Evolutionary conservation across 1,140 invertebrate species (phyloP), one percentile per base, ranked within the genome.

Genomic region (Macrobrachium nipponense): DNA sequence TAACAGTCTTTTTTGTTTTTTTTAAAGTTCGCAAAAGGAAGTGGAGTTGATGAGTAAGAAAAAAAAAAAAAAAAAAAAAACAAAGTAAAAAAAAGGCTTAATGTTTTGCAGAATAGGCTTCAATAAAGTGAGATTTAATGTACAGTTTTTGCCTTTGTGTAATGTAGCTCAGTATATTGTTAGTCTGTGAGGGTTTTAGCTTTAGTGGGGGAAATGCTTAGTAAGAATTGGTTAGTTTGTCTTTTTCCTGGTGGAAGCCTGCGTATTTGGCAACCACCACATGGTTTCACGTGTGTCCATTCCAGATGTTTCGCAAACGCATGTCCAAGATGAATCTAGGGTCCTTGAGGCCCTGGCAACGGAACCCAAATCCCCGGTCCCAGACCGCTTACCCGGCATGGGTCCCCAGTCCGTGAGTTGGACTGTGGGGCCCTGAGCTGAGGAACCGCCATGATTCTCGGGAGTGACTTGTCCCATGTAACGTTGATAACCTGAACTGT

Each of bases 231-330:
- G 44, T 12, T 78, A 58, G 76, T 78, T 76, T 80, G 70, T 79
- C 84, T 70, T 80, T 27, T 60, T 23, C 76, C 43, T 80, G 27
- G 61, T 27, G n/a, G 27, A 72, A 70, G 77, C 68, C 79, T 72
- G 36, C 80, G 70, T 77, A 70, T 59, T 59, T 78, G 85, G 80
- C 79, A 61, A 76, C 85, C 85, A 82, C 85, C 85, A 79, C 84
- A 85, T 89, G 87, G 78, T 89, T 88, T 89, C 88, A 89, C 88
- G 83, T 89, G 88, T 89, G 87, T 89, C 88, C 87, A 89, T 89
- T 89, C 84, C 88, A 89, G 88, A 89, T 87, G 81, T 87, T 87
- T 87, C 85, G 85, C 85, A 87, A 81, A 76, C 79, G 82, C 79
- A 87, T 87, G 85, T 87, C 72, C 85, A 75, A 80, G 85, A 75